These are phyloP conservation scores for Drepana falcataria DNA, from an alignment of 2,888 invertebrate species.

Conservation along the genomic window DNA sequence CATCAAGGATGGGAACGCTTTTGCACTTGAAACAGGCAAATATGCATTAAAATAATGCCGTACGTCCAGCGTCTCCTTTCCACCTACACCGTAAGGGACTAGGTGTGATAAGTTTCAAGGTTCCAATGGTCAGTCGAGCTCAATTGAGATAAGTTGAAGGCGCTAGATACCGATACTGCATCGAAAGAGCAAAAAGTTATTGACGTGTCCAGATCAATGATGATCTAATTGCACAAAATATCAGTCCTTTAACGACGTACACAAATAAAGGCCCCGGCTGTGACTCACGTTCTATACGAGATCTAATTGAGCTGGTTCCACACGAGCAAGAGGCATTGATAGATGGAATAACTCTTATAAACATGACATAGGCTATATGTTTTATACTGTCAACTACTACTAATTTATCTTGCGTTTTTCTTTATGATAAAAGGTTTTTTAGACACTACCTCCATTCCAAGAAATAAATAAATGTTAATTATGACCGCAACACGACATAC, in stretches of 20 bases:
- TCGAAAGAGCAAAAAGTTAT: neutral
- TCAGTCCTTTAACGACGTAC: neutral
- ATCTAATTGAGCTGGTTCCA: slow-evolving; percentile 1
- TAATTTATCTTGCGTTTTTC: neutral
- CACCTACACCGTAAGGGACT: no score
- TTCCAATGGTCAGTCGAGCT: no score
- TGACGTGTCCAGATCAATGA: neutral
- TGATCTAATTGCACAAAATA: slow-evolving; percentile 2
- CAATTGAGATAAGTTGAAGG: neutral
- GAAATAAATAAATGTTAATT: neutral
- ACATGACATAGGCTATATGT: neutral
- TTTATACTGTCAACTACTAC: neutral
- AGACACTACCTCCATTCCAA: slow-evolving; percentile 1
- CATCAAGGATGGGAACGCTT: no score
- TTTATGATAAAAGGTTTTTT: slow-evolving; percentile 1
- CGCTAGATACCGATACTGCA: neutral
- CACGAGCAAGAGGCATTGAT: neutral
- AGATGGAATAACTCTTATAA: neutral
- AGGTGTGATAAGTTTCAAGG: no score
- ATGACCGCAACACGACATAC: no score
- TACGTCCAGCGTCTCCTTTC: no score
- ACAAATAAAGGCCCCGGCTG: neutral
- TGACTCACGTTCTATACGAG: neutral
- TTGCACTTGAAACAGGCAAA: no score
- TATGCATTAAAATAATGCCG: no score